These are phyloP conservation scores for Zaprionus gabonicus DNA, from an alignment of 1,140 invertebrate species.

Conservation along the genomic window DNA sequence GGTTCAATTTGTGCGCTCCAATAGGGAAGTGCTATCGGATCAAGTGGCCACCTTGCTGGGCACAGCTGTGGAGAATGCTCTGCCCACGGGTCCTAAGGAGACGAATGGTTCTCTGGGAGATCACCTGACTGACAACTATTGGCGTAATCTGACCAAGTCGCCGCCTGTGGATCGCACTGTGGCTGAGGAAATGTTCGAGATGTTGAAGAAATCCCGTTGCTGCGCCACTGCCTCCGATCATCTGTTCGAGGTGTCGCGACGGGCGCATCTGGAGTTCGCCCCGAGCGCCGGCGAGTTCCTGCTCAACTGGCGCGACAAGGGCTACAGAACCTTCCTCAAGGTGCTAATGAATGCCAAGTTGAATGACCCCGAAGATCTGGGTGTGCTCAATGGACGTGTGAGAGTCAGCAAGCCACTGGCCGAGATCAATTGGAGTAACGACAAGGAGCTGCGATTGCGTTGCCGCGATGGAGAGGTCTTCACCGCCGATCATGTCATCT, in stretches of 20 bases:
- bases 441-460: slow-evolving; percentile 77
- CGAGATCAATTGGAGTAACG: slow-evolving; percentile 84
- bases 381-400: slow-evolving; percentile 76
- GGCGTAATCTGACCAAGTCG: slow-evolving; percentile 44
- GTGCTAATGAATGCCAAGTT: slow-evolving; percentile 84
- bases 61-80: slow-evolving; percentile 14
- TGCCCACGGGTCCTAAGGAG: slow-evolving; percentile 46
- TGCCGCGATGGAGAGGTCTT: slow-evolving; percentile 87
- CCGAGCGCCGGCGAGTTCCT: slow-evolving; percentile 86
- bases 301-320: slow-evolving; percentile 87
- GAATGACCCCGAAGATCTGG: slow-evolving; percentile 43
- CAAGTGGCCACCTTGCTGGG: slow-evolving; percentile 52
- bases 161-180: slow-evolving; percentile 58
- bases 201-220: slow-evolving; percentile 84
- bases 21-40: slow-evolving; percentile 72
- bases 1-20: slow-evolving; percentile 76
- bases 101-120: slow-evolving; percentile 84
- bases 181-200: slow-evolving; percentile 84
- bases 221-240: slow-evolving; percentile 86
- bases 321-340: slow-evolving; percentile 87
- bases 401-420: slow-evolving; percentile 85
- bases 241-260: slow-evolving; percentile 87
- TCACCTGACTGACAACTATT: slow-evolving; percentile 82
- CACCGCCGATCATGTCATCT: slow-evolving; percentile 88
- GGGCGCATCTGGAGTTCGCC: slow-evolving; percentile 85